Evolutionary conservation across 2,113 vertebrate genomes (phyloP), one percentile per base, ranked within the genome.

Genomic region (Heterotis niloticus): DNA sequence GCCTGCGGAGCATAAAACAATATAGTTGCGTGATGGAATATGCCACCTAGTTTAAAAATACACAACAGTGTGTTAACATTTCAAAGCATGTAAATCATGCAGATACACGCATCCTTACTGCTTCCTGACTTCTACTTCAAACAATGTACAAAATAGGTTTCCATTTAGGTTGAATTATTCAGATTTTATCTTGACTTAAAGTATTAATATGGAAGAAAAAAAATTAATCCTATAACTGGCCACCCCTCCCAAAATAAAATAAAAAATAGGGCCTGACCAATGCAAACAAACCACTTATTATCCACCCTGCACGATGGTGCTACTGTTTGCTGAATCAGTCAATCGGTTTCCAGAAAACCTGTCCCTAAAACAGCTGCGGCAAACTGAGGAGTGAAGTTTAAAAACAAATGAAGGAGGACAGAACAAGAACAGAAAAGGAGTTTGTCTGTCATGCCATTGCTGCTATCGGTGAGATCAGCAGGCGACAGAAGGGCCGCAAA

Each of bases 51-150:
- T 29, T 28, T 52, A 69, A 34, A 44, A 62, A 78, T 59, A n/a
- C n/a, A n/a, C n/a, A 24, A 67, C 24, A 11, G 20, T 34, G 62
- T 44, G 34, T 44, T 44, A 62, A 65, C 20, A 56, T 29, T 56
- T 65, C 44, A 69, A 80, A 94, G 92, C 90, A 90, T 87, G 87
- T 88, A 89, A 90, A 87, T 92, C 92, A 94, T 93, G 92, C 93
- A 93, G 81, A 89, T 92, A 75, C 23, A 74, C 57, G 7, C 56
- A 57, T 57, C 34, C 16, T 66, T 23, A 64, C 51, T 5, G 7
- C 14, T 57, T 69, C 23, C 29, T 57, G 64, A 64, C 29, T 69
- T 44, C 71, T 54, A n/a, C 59, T 24, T 54, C 29, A 52, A 13
- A 65, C n/a, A 64, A 52, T 64, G 69, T 16, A 23, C 26, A n/a